Percentiles rank a stretch among this genome's conserved stretches.
Evolutionary conservation across 2,113 vertebrate species (phyloP).

Genomic region (Riparia riparia): DNA sequence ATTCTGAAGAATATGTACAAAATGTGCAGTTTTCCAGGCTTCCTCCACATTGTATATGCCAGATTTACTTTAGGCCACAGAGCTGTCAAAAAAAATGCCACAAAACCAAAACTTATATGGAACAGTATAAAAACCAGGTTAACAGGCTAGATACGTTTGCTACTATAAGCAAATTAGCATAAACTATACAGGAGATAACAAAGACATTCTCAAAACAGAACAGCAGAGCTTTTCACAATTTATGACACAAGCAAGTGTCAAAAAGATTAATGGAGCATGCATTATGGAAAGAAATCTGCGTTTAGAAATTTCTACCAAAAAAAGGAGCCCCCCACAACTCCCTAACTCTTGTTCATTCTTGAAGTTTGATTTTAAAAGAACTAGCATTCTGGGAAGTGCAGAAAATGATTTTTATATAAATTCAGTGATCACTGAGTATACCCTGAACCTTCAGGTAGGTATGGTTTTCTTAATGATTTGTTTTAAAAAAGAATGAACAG

Average conservation of each 20-base stretch:
- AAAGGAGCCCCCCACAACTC: background rate
- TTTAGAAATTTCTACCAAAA: constrained; percentile 45
- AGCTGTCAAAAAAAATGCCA: background rate
- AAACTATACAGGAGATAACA: background rate
- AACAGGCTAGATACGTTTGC: constrained; percentile 34
- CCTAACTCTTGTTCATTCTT: background rate
- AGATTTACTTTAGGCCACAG: constrained; percentile 58
- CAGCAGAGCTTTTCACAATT: constrained; percentile 25
- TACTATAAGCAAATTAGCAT: constrained; percentile 40
- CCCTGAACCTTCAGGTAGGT: constrained; percentile 16
- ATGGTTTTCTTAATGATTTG: background rate
- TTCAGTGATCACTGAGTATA: constrained; percentile 15
- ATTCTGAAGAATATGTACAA: constrained; percentile 33
- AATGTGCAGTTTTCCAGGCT: constrained; percentile 45
- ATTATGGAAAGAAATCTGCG: constrained; percentile 50
- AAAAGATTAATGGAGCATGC: constrained; percentile 21
- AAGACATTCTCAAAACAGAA: constrained; percentile 9
- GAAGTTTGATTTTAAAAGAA: constrained; percentile 40
- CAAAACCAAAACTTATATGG: background rate
- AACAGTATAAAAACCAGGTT: constrained; percentile 34
- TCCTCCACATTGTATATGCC: constrained; percentile 31
- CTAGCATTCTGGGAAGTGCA: constrained; percentile 8
- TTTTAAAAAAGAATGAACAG: background rate
- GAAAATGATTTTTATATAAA: constrained; percentile 36
- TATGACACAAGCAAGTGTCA: constrained; percentile 32